These are phyloP conservation scores for Vanessa tameamea DNA, from an alignment of 1,140 invertebrate species.

Conservation along the genomic window DNA sequence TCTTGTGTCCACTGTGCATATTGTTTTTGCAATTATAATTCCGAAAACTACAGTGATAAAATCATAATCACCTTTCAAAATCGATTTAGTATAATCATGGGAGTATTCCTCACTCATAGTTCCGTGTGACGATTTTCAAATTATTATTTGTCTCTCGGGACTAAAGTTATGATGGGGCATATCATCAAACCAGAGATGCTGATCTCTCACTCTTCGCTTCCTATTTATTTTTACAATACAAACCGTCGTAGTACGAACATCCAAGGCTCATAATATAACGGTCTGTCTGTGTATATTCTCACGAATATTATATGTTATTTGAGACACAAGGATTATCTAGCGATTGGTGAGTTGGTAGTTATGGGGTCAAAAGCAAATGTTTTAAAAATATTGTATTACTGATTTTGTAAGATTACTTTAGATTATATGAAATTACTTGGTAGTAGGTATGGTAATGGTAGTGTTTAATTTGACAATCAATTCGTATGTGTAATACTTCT, in stretches of 20 bases:
- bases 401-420: not conserved
- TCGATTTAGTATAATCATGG: constrained; percentile 46
- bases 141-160: constrained; percentile 62
- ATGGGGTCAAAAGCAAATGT: constrained; percentile 38
- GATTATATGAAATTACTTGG: not conserved
- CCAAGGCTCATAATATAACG: not conserved
- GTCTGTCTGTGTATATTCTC: constrained; percentile 36
- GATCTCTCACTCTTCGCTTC: constrained; percentile 31
- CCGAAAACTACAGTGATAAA: not conserved
- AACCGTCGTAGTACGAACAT: not conserved
- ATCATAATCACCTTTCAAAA: not conserved
- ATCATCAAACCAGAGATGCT: constrained; percentile 37
- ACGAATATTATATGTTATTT: constrained; percentile 61
- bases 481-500: too few relatives aligned
- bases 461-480: too few relatives aligned
- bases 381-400: constrained; percentile 22
- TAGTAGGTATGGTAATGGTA: too few relatives aligned
- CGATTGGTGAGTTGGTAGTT: constrained; percentile 49
- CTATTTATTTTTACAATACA: not conserved
- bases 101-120: constrained; percentile 49
- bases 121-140: constrained; percentile 58
- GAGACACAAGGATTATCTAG: constrained; percentile 48
- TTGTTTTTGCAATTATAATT: too few relatives aligned
- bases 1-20: too few relatives aligned
- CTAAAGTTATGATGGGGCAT: constrained; percentile 44